Conservation (phyloP, 1,140 invertebrate genomes). For the Temnothorax longispinosus region DNA sequence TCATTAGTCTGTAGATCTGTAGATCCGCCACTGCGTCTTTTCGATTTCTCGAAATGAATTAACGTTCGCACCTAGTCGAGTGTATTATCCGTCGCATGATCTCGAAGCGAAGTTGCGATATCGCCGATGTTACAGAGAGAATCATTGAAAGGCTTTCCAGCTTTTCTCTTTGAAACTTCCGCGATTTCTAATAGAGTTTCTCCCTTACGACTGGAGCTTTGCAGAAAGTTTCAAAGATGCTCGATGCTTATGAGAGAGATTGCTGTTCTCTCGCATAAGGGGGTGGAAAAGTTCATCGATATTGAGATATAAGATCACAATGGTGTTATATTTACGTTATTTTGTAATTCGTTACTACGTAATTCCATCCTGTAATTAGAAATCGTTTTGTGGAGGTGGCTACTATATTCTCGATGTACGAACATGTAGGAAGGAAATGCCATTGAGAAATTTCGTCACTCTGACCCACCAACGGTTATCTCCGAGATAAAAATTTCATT, state of each 20-base stretch:
- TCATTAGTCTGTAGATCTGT: not conserved
- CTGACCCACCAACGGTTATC: not conserved
- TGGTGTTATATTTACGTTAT: not conserved
- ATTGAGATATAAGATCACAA: constrained; percentile 20
- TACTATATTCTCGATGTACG: not conserved
- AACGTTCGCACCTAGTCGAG: not conserved
- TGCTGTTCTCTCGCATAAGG: not conserved
- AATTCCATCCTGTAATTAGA: constrained; percentile 30
- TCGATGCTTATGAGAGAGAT: constrained; percentile 15
- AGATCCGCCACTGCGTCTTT: not conserved
- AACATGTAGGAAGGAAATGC: not conserved
- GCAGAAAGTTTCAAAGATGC: constrained; percentile 17
- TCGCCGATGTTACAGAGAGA: not conserved
- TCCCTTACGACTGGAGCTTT: constrained; percentile 12
- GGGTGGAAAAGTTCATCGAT: constrained; percentile 40
- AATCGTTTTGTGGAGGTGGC: not conserved
- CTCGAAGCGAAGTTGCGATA: not conserved
- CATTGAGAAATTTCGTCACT: not conserved
- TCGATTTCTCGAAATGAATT: not conserved
- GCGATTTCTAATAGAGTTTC: constrained; percentile 31
- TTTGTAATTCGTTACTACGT: not conserved
- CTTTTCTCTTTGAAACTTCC: not conserved
- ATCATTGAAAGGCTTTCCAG: constrained; percentile 12
- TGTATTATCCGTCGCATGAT: not conserved
- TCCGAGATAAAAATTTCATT: not conserved